These are phyloP conservation scores for Elanus axillaris DNA, from an alignment of 2,113 vertebrate species.

Conservation along the genomic window DNA sequence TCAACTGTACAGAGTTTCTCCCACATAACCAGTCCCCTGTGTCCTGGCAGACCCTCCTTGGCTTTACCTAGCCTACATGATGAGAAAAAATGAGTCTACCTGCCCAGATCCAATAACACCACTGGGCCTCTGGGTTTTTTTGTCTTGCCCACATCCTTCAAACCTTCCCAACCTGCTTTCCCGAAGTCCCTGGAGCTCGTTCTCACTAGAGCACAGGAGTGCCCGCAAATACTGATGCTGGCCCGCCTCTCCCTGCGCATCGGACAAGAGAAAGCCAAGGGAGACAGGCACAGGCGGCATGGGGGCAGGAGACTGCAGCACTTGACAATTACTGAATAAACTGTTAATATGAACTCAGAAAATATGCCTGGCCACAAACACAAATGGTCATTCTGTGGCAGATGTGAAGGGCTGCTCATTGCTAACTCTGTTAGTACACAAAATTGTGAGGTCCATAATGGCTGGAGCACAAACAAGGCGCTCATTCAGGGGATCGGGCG, in stretches of 20 bases:
- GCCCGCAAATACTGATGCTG: background rate
- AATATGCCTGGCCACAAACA: background rate
- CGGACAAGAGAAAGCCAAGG: background rate
- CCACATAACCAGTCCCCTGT: background rate
- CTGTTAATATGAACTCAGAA: background rate
- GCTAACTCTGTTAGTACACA: background rate
- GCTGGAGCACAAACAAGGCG: background rate
- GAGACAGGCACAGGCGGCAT: background rate
- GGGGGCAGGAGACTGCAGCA: background rate
- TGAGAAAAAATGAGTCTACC: background rate
- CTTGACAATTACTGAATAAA: background rate
- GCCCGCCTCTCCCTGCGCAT: background rate
- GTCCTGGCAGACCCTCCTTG: background rate
- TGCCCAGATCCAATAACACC: background rate
- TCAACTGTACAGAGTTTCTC: background rate
- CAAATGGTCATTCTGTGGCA: background rate
- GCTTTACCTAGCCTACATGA: accelerated
- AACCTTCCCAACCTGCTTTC: background rate
- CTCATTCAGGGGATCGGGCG: background rate
- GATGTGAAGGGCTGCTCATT: background rate
- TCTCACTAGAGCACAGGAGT: background rate
- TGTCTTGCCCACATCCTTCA: background rate
- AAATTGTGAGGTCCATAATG: background rate
- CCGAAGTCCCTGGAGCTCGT: background rate
- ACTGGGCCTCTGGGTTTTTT: background rate